Base-by-base conservation (phyloP, 2,888 invertebrate species). In the Diploptera punctata region DNA sequence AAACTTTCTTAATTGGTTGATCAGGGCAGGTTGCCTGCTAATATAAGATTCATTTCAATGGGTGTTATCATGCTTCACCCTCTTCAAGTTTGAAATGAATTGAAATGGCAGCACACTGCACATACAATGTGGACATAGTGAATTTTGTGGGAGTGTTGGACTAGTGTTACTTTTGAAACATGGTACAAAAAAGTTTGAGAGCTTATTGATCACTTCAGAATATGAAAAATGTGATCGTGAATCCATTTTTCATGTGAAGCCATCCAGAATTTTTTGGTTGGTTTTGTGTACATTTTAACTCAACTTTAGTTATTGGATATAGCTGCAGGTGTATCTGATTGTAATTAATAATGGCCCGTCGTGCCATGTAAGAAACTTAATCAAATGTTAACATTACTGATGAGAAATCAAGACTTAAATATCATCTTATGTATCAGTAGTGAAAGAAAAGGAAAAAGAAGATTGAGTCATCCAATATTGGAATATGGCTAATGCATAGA, bases 211-310 rank as follows among this genome's bases (percentile, higher is more conserved):
- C 21, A 54, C 7, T 54, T n/a, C 29, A 29, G 16, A 21, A 57
- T 16, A 29, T 57, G 29, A 29, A 29, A 29, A 24, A 57, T n/a
- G 13, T 33, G 33, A 10, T 5, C 10, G 5, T 33, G 10, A 7
- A n/a, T n/a, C n/a, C 13, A 24, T 57, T 16, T 9, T 57, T 57
- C 57, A 31, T 57, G 26, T 29, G 29, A 29, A 57, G 0, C 57
- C 57, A 29, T 31, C 57, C 29, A n/a, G 3, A 57, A 29, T 2
- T 7, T 29, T 33, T 18, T 52, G 3, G 57, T 5, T n/a, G 24
- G 57, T 26, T 57, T 29, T 9, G 26, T 29, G 29, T 57, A 57
- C 57, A 57, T 57, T 57, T 57, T 57, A 57, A 57, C 57, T 57
- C 1, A 54, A 16, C 24, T 54, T 57, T 57, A 29, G 29, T 57